Evolutionary conservation across 2,888 invertebrate genomes (phyloP), one percentile per base, ranked within the genome.

Genomic region (Anthophora plumipes): DNA sequence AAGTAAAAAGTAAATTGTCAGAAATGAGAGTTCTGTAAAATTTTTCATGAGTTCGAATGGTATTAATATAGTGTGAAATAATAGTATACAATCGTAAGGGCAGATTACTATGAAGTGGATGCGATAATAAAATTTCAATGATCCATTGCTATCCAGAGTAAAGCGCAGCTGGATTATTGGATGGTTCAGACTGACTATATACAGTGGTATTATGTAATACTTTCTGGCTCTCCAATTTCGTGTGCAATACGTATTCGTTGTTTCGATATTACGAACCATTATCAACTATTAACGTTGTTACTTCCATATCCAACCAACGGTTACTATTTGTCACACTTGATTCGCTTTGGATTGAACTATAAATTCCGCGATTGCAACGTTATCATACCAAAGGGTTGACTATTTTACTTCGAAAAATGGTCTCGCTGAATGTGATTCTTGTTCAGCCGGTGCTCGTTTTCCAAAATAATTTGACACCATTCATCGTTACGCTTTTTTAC

Each of bases 61-160:
- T n/a, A n/a, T n/a, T n/a, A n/a, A n/a, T n/a, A n/a, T n/a, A 5
- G 55, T 31, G 48, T 22, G 0, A 22, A 55, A 76, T 48, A 55
- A 55, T 48, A 41, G 55, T 54, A 22, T 8, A 31, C 48, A 17
- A 31, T 22, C 6, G 31, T 12, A 41, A 46, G 31, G 50, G 39
- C 63, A 57, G 63, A 57, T 17, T 31, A 39, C 39, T 25, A 39
- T 25, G 3, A 37, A 68, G 37, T 70, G 60, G 60, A 50, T 60
- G 50, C 39, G 48, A 77, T 63, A 48, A 57, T 68, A 77, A 68
- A 77, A 68, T 77, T 77, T 25, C 55, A 68, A 63, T 43, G 48
- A 22, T 14, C 12, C 41, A 37, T 14, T 57, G 31, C 11, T 41
- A 57, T 63, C 48, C 31, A 22, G 55, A 39, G 8, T n/a, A 22